These are phyloP conservation scores for Mayetiola destructor DNA, from an alignment of 2,888 invertebrate species.

Conservation along the genomic window DNA sequence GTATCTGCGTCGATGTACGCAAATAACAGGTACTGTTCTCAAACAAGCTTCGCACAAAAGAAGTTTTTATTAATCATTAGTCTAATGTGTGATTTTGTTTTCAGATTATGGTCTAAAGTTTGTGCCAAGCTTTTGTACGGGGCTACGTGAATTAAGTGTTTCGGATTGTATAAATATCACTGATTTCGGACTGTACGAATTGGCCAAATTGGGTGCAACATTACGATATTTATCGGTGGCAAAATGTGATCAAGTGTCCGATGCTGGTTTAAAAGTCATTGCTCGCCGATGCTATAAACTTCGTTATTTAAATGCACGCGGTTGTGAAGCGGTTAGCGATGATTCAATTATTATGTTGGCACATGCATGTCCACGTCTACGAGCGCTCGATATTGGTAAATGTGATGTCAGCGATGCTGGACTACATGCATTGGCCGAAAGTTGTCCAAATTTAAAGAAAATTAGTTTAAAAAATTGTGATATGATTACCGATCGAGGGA, in stretches of 20 bases:
- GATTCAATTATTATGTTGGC: slow-evolving; percentile 78
- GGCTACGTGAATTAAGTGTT: slow-evolving; percentile 72
- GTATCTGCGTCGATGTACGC: slow-evolving; percentile 73
- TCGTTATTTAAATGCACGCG: slow-evolving; percentile 77
- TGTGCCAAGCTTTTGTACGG: slow-evolving; percentile 75
- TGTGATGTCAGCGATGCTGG: slow-evolving; percentile 88
- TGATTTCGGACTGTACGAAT: slow-evolving; percentile 79
- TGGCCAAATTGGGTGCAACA: slow-evolving; percentile 78
- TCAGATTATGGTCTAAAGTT: slow-evolving; percentile 80
- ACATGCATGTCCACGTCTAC: slow-evolving; percentile 66
- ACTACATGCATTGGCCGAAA: slow-evolving; percentile 68
- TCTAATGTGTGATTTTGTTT: slow-evolving; percentile 19
- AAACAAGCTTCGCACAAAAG: background rate
- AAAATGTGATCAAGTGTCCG: slow-evolving; percentile 83
- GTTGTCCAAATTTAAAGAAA: slow-evolving; percentile 81
- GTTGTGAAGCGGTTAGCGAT: slow-evolving; percentile 88
- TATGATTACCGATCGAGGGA: slow-evolving; percentile 75
- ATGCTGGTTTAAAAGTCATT: slow-evolving; percentile 75
- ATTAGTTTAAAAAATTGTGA: slow-evolving; percentile 82
- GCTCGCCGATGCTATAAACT: slow-evolving; percentile 78
- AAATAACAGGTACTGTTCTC: slow-evolving; percentile 57
- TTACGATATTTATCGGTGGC: slow-evolving; percentile 83
- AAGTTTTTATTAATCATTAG: background rate
- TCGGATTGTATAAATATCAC: slow-evolving; percentile 82
- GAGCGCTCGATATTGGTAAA: slow-evolving; percentile 82